Evolutionary conservation across 2,113 vertebrate species (phyloP).

Genomic region (Budorcas taxicolor): DNA sequence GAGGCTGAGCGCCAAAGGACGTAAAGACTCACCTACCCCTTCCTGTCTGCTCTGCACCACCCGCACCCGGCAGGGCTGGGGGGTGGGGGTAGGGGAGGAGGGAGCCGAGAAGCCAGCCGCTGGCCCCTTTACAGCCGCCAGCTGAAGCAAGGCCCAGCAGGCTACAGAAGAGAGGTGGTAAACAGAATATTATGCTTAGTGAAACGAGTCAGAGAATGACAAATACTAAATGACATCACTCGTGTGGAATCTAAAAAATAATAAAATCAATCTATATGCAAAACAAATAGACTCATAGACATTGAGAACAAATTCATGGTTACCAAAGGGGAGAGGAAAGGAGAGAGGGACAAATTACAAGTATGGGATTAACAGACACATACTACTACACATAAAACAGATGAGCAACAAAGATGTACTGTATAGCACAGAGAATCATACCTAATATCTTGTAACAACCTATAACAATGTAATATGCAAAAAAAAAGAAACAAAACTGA

Average conservation of each 20-base stretch:
- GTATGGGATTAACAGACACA: neutral
- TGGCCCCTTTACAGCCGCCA: rapidly evolving
- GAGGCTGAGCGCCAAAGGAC: neutral
- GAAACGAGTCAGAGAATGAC: neutral
- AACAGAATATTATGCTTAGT: neutral
- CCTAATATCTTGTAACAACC: neutral
- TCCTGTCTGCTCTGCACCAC: neutral
- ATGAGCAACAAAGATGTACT: neutral
- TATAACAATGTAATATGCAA: neutral
- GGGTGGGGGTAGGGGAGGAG: rapidly evolving
- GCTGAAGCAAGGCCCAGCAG: neutral
- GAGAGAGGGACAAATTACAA: neutral
- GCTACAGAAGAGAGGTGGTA: neutral
- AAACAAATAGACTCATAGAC: neutral
- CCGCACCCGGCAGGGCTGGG: no score
- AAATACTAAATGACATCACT: neutral
- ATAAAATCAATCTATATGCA: neutral
- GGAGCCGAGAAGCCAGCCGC: neutral
- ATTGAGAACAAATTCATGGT: neutral
- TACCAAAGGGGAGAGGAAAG: neutral
- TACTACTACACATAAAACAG: neutral
- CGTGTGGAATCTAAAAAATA: neutral
- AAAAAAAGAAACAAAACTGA: neutral
- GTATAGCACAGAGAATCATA: neutral
- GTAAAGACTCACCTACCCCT: neutral